Percentiles rank a stretch among this genome's conserved stretches.
Evolutionary conservation across 2,797 vertebrate species (phyloP).

Genomic region (Prunella strophiata): DNA sequence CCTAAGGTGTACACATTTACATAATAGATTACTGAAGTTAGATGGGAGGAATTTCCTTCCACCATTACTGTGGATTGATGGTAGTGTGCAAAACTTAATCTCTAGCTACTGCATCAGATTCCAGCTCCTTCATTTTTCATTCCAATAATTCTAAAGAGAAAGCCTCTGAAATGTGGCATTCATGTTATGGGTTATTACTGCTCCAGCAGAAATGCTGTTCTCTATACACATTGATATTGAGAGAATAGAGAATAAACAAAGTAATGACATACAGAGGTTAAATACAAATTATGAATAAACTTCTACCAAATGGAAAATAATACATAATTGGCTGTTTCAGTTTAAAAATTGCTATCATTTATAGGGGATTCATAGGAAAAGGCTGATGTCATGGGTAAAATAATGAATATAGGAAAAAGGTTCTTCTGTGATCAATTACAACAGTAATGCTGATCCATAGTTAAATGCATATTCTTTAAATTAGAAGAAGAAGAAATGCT

Average conservation of each 20-base stretch:
- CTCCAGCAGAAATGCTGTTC: background rate
- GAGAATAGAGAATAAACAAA: background rate
- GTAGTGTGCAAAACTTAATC: background rate
- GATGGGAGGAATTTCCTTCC: background rate
- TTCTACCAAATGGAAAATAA: background rate
- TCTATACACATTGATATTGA: background rate
- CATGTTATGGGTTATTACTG: accelerated
- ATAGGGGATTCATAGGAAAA: background rate
- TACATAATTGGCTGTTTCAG: background rate
- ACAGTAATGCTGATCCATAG: background rate
- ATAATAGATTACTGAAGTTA: background rate
- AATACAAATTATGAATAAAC: background rate
- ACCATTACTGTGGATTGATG: background rate
- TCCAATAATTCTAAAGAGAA: background rate
- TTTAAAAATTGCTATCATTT: background rate
- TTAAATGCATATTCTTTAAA: background rate
- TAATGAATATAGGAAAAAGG: background rate
- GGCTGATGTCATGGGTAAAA: background rate
- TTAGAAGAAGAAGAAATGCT: background rate
- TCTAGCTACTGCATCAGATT: background rate
- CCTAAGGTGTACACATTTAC: background rate
- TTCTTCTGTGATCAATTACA: background rate
- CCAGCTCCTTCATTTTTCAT: background rate
- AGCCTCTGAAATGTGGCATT: background rate
- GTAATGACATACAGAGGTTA: background rate